Percentiles rank a stretch among this genome's conserved stretches.
Conservation (phyloP, 1,140 invertebrate species). For the Radopholus similis region DNA sequence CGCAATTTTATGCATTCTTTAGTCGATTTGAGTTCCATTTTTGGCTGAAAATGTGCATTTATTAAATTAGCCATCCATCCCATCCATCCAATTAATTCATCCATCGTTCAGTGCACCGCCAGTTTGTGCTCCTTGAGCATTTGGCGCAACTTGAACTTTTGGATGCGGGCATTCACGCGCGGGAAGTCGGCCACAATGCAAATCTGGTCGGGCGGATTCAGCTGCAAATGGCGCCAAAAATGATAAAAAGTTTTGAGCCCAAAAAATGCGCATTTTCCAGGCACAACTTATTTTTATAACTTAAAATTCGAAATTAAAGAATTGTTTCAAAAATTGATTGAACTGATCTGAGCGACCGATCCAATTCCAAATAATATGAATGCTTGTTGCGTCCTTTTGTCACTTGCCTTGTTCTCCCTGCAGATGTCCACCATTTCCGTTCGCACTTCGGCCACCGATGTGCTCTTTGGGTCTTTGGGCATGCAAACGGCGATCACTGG, state of each 20-base stretch:
- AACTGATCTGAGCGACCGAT: not conserved
- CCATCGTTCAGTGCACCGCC: constrained; percentile 10
- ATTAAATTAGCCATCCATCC: too few species aligned
- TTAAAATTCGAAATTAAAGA: not conserved
- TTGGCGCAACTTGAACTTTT: constrained; percentile 53
- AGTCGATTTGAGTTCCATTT: too few species aligned
- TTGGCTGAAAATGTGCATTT: too few species aligned
- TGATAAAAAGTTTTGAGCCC: constrained; percentile 7
- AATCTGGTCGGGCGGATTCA: constrained; percentile 47
- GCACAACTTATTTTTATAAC: not conserved
- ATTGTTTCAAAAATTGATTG: not conserved
- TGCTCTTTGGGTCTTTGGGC: constrained; percentile 27
- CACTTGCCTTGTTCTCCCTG: constrained; percentile 42
- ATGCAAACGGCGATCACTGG: constrained; percentile 53
- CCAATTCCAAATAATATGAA: too few species aligned
- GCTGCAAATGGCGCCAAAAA: constrained; percentile 23
- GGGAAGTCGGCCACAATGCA: constrained; percentile 55
- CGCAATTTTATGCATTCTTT: too few species aligned
- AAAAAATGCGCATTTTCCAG: too few species aligned
- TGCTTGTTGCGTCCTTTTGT: too few species aligned
- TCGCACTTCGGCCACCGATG: constrained; percentile 32
- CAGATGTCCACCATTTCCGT: constrained; percentile 46
- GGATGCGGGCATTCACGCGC: constrained; percentile 53
- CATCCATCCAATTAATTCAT: too few species aligned
- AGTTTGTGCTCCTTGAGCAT: constrained; percentile 29